phyloP scores from a whole-genome alignment of 2,888 invertebrate species.

The Melieria picta region DNA sequence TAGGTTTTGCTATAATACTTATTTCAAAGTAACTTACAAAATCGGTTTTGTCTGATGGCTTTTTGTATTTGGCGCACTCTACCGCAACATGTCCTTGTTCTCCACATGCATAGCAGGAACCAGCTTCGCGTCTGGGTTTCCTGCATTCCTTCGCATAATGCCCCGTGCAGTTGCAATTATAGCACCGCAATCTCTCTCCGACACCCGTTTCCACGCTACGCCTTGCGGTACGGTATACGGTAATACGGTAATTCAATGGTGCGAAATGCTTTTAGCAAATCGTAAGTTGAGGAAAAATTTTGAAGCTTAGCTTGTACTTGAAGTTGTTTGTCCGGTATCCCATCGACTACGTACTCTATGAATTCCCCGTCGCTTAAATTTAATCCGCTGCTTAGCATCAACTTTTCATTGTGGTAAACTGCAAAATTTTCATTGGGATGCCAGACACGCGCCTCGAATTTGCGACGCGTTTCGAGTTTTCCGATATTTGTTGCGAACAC shows the following conservation, averaged over 20 bases:
- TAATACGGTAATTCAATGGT: not conserved
- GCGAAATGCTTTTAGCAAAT: constrained; percentile 9
- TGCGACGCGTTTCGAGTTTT: not conserved
- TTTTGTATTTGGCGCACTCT: too few species aligned
- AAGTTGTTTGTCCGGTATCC: constrained; percentile 29
- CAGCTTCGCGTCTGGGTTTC: not conserved
- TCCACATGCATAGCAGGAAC: too few species aligned
- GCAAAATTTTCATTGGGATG: not conserved
- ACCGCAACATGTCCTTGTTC: too few species aligned
- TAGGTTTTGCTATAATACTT: too few species aligned
- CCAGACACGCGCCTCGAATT: constrained; percentile 1
- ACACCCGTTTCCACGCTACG: not conserved
- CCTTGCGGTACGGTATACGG: too few species aligned
- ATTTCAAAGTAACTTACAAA: too few species aligned
- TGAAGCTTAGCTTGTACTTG: constrained; percentile 26
- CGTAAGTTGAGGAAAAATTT: constrained; percentile 2
- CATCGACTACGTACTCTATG: constrained; percentile 14
- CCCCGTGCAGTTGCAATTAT: constrained; percentile 8
- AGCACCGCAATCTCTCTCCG: not conserved
- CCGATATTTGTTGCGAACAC: not conserved
- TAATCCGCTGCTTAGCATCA: not conserved
- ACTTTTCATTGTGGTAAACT: constrained; percentile 18
- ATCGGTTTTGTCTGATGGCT: too few species aligned
- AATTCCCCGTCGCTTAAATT: constrained; percentile 10
- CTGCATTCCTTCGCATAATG: constrained; percentile 8